Evolutionary conservation across 2,888 invertebrate species (phyloP), one percentile per base, ranked within the genome.

Genomic region (Amphimallon solstitiale): DNA sequence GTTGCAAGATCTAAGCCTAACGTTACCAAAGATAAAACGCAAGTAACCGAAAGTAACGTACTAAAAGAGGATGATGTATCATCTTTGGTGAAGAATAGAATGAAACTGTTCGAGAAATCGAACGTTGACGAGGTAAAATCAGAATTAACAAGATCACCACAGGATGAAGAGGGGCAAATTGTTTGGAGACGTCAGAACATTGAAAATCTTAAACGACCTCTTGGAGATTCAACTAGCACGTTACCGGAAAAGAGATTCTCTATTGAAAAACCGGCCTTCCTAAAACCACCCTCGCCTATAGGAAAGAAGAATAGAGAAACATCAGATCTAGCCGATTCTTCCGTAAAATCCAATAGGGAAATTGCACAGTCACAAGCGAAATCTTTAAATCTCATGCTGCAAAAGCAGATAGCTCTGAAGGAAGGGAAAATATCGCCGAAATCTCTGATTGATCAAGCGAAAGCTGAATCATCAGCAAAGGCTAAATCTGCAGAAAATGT

Each of bases 21-120:
- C 29, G 77, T 81, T 81, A 82, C 83, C 83, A 83, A 83, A 83
- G 81, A 73, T 63, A 68, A 45, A 59, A 75, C 73, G 68, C 73
- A 72, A 65, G 71, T 62, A 70, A 66, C 65, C 70, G 71, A 64
- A 23, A 54, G 21, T n/a, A n/a, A 37, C 63, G 51, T 69, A 70
- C 69, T 72, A 71, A 29, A 23, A 19, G 48, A 21, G 5, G 23
- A 29, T 21, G 14, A 19, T 21, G n/a, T 23, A 65, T 62, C 68
- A 71, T 81, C 82, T 69, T 76, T 81, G 71, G 82, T 83, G 68
- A 82, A 80, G 76, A 76, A 77, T 69, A 79, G 82, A 72, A 78
- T 80, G 80, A 78, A 78, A 70, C 72, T 83, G 70, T 82, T 82
- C 73, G 83, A 83, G 78, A 77, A 68, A 49, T 61, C 64, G 9